These are phyloP conservation scores for Rhinoderma darwinii DNA, from an alignment of 2,113 vertebrate species.

Conservation along the genomic window DNA sequence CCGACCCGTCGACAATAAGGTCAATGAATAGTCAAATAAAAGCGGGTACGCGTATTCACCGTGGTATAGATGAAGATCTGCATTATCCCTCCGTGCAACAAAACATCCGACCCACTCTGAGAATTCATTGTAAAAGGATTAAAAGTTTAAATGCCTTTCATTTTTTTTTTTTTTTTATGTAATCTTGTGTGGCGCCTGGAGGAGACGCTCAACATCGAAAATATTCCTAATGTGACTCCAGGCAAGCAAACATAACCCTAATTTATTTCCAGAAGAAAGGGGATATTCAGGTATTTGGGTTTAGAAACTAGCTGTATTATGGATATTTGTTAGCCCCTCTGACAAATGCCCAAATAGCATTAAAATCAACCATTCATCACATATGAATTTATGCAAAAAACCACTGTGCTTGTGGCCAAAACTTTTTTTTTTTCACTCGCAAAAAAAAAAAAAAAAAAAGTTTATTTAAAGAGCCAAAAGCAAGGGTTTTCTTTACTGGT, in stretches of 20 bases:
- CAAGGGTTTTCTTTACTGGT: constrained; percentile 80
- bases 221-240: constrained; percentile 87
- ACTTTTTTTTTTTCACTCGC: constrained; percentile 78
- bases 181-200: constrained; percentile 92
- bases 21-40: constrained; percentile 54
- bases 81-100: constrained; percentile 77
- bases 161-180: constrained; percentile 83
- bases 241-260: constrained; percentile 82
- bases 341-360: constrained; percentile 83
- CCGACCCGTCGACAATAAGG: too few relatives aligned
- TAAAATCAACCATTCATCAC: constrained; percentile 84
- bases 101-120: constrained; percentile 86
- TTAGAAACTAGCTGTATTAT: constrained; percentile 77
- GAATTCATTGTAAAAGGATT: constrained; percentile 94
- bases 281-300: constrained; percentile 81
- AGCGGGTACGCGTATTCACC: constrained; percentile 77
- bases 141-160: constrained; percentile 90
- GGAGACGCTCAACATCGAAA: constrained; percentile 87
- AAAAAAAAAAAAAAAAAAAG: constrained; percentile 60
- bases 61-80: constrained; percentile 78
- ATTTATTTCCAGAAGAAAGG: constrained; percentile 83
- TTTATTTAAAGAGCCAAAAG: constrained; percentile 69
- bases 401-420: constrained; percentile 78
- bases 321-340: constrained; percentile 80
- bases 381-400: constrained; percentile 82